Evolutionary conservation across 2,888 invertebrate genomes (phyloP), one percentile per base, ranked within the genome.

Genomic region (Dolomedes plantarius): DNA sequence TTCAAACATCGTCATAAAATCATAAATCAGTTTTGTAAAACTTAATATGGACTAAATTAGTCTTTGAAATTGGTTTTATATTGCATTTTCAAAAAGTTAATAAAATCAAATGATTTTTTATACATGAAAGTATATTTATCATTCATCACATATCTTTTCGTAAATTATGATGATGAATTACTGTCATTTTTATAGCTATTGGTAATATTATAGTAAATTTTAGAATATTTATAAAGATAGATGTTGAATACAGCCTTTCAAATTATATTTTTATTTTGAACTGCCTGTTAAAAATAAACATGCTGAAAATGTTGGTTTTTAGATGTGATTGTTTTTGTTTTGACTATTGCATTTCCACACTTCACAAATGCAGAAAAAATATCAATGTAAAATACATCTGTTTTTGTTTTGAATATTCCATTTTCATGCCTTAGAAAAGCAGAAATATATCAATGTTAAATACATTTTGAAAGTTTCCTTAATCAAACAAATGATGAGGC

Each of bases 241-340:
- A 56, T 56, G 56, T 56, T 56, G 56, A 46, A 46, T 46, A 46
- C 56, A 56, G 56, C 56, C 56, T 46, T 46, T 23, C 19, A 56
- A 23, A 56, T 56, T 56, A 56, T 56, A 56, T 56, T 56, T 56
- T 56, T 56, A 56, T 56, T 46, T n/a, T 56, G 56, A 23, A 56
- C 56, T 6, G 16, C 56, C 23, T 56, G 56, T 56, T 56, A 23
- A 56, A 56, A 56, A 56, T 56, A 56, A 56, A 56, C 7, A 56
- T n/a, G 56, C 56, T 56, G 11, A 56, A 23, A 56, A 56, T 23
- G 19, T 56, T 56, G 56, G 9, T 46, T 56, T 23, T 56, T 11
- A 56, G 23, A 11, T 6, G 2, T 56, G 16, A 1, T 56, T 56
- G 7, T 56, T 23, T 46, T 13, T 46, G 1, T 46, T 9, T 46